Conservation (phyloP, 2,888 invertebrate genomes). For the Agrochola litura region DNA sequence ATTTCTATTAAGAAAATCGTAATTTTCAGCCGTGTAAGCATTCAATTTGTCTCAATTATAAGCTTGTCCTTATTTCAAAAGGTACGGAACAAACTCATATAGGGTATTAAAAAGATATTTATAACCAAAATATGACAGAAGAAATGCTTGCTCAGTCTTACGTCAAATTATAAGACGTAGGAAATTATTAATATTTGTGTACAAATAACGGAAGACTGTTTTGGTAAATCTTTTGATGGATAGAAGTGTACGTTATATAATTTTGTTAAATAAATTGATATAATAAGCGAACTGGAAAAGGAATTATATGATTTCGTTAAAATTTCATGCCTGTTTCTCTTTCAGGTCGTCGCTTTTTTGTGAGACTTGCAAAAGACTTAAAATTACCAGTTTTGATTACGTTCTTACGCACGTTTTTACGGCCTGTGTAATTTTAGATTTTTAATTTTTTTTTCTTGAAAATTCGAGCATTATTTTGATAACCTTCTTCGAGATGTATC, state of each 20-base stretch:
- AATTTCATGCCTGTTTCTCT: background rate
- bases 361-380: too few relatives aligned
- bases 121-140: conserved; percentile 27
- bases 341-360: background rate
- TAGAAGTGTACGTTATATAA: background rate
- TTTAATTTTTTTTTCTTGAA: too few relatives aligned
- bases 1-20: background rate
- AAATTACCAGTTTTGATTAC: too few relatives aligned
- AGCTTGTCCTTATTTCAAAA: conserved; percentile 13
- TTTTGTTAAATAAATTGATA: conserved; percentile 5
- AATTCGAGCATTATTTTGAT: too few relatives aligned
- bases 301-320: background rate
- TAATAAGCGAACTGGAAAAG: background rate
- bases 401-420: too few relatives aligned
- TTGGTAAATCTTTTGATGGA: conserved; percentile 26
- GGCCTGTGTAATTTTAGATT: too few relatives aligned
- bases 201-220: conserved; percentile 20
- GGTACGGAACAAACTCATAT: background rate
- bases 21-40: background rate
- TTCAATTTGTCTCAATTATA: conserved; percentile 19
- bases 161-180: conserved; percentile 3
- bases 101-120: conserved; percentile 48
- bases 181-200: conserved; percentile 37
- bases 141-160: background rate
- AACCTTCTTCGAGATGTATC: too few relatives aligned